Evolutionary conservation across 1,140 invertebrate genomes (phyloP).

Genomic region (Ceratosolen solmsi): DNA sequence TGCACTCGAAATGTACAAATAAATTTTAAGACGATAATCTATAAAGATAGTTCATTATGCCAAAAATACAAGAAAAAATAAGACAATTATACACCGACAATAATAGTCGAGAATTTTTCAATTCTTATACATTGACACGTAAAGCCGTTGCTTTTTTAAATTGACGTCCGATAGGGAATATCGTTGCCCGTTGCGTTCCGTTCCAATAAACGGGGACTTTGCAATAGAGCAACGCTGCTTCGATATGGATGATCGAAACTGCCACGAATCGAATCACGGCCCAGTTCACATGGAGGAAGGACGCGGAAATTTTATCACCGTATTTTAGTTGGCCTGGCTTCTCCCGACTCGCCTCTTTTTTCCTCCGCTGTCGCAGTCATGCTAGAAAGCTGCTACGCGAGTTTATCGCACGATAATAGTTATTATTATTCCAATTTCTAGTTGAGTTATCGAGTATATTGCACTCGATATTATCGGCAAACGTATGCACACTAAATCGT

Average conservation of each 20-base stretch:
- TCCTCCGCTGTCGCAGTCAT: not conserved
- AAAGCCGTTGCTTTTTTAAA: not conserved
- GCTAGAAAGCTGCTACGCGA: not conserved
- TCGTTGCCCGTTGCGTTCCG: slow-evolving; percentile 24
- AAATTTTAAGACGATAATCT: too few relatives aligned
- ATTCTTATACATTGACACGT: too few relatives aligned
- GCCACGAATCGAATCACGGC: slow-evolving; percentile 46
- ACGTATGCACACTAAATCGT: too few relatives aligned
- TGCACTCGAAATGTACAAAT: too few relatives aligned
- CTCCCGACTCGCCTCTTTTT: not conserved
- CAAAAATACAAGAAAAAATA: too few relatives aligned
- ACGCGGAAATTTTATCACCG: slow-evolving; percentile 19
- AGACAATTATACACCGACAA: too few relatives aligned
- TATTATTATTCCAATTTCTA: not conserved
- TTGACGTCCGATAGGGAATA: slow-evolving; percentile 19
- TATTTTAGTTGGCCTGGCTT: not conserved
- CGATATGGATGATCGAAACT: slow-evolving; percentile 52
- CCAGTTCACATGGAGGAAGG: slow-evolving; percentile 23
- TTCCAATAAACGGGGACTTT: slow-evolving; percentile 36
- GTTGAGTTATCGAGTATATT: too few relatives aligned
- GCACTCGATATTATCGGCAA: too few relatives aligned
- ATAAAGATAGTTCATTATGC: too few relatives aligned
- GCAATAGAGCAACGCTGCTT: slow-evolving; percentile 40
- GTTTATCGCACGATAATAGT: not conserved
- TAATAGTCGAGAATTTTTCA: too few relatives aligned